Base-by-base conservation (phyloP, 2,888 invertebrate genomes). In the Sthenelais limicola region DNA sequence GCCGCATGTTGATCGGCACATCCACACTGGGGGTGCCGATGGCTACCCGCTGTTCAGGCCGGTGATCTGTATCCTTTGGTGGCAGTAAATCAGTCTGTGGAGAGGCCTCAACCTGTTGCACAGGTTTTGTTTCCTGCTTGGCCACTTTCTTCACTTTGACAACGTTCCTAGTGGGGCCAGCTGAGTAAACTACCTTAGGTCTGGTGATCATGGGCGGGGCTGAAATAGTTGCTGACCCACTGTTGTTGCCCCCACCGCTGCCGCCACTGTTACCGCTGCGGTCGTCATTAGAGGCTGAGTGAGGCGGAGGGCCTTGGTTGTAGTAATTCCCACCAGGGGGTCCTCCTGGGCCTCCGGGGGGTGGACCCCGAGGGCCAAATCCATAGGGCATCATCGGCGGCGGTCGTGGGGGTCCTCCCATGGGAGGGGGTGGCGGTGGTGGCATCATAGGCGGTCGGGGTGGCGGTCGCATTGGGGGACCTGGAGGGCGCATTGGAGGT, bases 171-270 rank as follows among this genome's bases (percentile, higher is more conserved):
- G 83, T 81, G 0, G 86, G 85, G 0, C 83, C 81, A n/a, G 85
- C 84, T 3, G 84, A 80, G 70, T 85, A 85, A 3, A 85, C 80
- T 24, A 84, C 81, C 75, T 82, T 85, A 0, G 83, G 83, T 68
- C 81, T 82, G 38, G 77, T 77, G 38, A 80, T 77, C 12, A 75
- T 71, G n/a, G 70, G 54, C 21, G 73, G 56, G 24, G 71, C 68
- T 4, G 58, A 52, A 0, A 70, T 51, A 7, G 68, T 58, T 1
- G 68, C 68, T 12, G 56, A 52, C 12, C 66, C 38, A 9, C 28
- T 54, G 5, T n/a, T 28, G 28, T 56, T 18, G 4, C n/a, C 9
- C 9, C 18, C 30, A 7, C 28, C 28, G 28, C 56, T 32, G 5
- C 56, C 26, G 28, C 28, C 18, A 32, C 30, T 47, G 26, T n/a